These are phyloP conservation scores for Vespertilio murinus DNA, from an alignment of 2,797 vertebrate species.

Conservation along the genomic window DNA sequence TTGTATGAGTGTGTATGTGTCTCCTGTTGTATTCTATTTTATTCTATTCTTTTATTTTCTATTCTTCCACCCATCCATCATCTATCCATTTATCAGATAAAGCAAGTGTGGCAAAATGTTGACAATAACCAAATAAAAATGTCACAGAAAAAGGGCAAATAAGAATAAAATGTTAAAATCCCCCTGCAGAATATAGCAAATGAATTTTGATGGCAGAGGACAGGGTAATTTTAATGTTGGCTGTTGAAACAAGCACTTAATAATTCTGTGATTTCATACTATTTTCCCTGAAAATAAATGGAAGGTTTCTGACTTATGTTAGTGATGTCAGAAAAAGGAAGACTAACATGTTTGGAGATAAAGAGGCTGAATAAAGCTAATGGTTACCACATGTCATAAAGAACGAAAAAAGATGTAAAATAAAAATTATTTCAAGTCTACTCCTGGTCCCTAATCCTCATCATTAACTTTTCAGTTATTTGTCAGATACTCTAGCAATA, in stretches of 20 bases:
- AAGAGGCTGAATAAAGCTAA: background rate
- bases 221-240: background rate
- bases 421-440: background rate
- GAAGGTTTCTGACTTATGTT: background rate
- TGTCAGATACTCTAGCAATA: background rate
- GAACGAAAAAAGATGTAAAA: background rate
- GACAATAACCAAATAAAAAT: conserved; percentile 1
- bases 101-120: background rate
- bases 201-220: background rate
- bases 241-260: background rate
- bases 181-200: background rate
- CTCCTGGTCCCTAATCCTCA: background rate
- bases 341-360: background rate
- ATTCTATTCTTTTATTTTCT: background rate
- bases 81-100: background rate
- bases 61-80: background rate
- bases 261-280: background rate
- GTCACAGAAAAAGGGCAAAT: background rate
- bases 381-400: background rate
- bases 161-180: background rate
- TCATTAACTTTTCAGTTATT: background rate
- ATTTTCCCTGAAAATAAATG: background rate
- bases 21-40: background rate
- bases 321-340: background rate
- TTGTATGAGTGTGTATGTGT: background rate